Conservation (phyloP, 2,888 invertebrate species). For the Melanotus villosus region DNA sequence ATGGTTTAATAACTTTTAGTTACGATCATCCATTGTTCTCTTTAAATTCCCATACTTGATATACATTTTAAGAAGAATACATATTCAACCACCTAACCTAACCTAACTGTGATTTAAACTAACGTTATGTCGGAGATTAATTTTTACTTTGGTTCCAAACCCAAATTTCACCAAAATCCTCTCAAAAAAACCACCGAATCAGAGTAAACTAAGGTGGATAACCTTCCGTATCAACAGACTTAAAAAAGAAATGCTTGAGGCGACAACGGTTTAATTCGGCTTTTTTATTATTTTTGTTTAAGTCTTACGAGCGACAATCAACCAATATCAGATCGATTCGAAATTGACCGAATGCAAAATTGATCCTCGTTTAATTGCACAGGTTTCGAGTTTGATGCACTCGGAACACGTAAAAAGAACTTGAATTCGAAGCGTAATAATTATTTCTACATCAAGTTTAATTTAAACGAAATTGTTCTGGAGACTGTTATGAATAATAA, state of each 20-base stretch:
- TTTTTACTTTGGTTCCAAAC: no score
- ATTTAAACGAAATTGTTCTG: neutral
- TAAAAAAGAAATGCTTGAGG: neutral
- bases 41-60: no score
- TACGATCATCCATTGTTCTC: no score
- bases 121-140: no score
- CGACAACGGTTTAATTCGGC: neutral
- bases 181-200: no score
- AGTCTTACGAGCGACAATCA: neutral
- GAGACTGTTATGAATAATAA: neutral
- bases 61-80: no score
- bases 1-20: no score
- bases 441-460: neutral
- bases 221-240: neutral
- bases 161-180: no score
- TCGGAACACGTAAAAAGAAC: neutral
- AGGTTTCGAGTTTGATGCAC: constrained; percentile 1
- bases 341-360: neutral
- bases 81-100: no score
- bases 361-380: neutral
- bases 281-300: neutral
- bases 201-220: constrained; percentile 19
- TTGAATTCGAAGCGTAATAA: neutral
- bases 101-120: no score
- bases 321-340: neutral